Evolutionary conservation across 1,140 invertebrate species (phyloP), one percentile per base, ranked within the genome.

Genomic region (Cotesia vestalis): DNA sequence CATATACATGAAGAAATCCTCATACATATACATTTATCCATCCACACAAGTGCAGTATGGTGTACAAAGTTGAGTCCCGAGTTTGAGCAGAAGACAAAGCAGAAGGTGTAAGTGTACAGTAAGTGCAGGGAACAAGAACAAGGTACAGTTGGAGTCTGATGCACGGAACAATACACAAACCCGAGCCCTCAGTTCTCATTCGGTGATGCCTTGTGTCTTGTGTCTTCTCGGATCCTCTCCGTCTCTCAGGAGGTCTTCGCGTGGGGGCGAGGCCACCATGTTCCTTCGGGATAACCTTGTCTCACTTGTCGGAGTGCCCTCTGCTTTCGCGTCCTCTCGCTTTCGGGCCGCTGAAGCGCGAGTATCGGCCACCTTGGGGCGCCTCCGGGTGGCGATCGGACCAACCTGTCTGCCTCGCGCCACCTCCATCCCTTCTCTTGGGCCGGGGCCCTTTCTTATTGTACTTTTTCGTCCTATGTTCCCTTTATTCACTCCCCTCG

Each of bases 211-310:
- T 46, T 46, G 1, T 69, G 17, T 67, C 64, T 71, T 64, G 73
- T 27, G 67, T 62, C 61, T 53, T 69, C 66, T 46, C 81, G 78
- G 77, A 77, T 73, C 75, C 78, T 75, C 78, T 61, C 68, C 61
- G 68, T 69, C 60, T 69, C 75, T 72, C 74, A 72, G 75, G 75
- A 77, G 75, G 75, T 77, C 77, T 83, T 86, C 84, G 85, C 85
- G 85, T 86, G 84, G 83, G 75, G 85, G 85, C 85, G 83, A 86
- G 85, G 85, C 85, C 84, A 85, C 85, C 85, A 84, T 85, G 85
- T 86, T 85, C 76, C 79, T 83, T 73, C 72, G 66, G 72, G 71
- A 69, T 77, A 51, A 36, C 69, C 78, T 59, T 46, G 46, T 68
- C 68, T n/a, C 67, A 35, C 55, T 71, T 55, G 59, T 40, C 69